Base-by-base conservation (phyloP, 1,140 invertebrate species). In the Neelides sp. region DNA sequence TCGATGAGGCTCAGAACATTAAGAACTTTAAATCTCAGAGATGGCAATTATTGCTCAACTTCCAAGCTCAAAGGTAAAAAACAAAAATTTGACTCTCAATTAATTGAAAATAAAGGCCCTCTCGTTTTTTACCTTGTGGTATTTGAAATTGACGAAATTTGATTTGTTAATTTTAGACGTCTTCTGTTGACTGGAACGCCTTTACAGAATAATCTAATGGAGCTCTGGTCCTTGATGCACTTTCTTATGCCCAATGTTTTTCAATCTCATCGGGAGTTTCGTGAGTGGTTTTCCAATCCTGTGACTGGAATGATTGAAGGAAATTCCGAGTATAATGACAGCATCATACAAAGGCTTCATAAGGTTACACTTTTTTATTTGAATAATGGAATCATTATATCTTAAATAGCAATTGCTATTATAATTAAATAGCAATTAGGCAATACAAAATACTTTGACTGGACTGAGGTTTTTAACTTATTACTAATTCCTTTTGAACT, bases 241-340 rank as follows among this genome's bases (percentile, higher is more conserved):
- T 99, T 99, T 72, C 75, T 99, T 7, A 98, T 99, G 96, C 96
- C 96, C 36, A 83, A 94, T 71, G 87, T 99, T 50, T 99, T 99
- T 74, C 86, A 93, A 62, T 98, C 93, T 19, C 94, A 98, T 70
- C 75, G 82, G 42, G 91, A 98, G 69, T 97, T 89, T 63, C 91
- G 93, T 67, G 93, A 98, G 69, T 98, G 95, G 95, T 99, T 99
- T 74, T 89, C 87, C 40, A 95, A 95, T 72, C 94, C 96, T 1
- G 83, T 98, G 17, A 92, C 89, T 46, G 91, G 91, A 47, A 98
- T 98, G 88, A 91, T 96, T 55, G 95, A 97, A 71, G 95, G 93
- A 49, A 89, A 83, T 65, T 81, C 82, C 55, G 91, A 96, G 68
- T 92, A 91, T 70, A 95, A 96, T 73, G 87, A 94, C 65, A 78